A percentile compares a stretch with the other conserved stretches of the same genome.
These are phyloP conservation scores for Cyprinus carpio DNA, from an alignment of 2,113 vertebrate genomes.

Conservation along the genomic window DNA sequence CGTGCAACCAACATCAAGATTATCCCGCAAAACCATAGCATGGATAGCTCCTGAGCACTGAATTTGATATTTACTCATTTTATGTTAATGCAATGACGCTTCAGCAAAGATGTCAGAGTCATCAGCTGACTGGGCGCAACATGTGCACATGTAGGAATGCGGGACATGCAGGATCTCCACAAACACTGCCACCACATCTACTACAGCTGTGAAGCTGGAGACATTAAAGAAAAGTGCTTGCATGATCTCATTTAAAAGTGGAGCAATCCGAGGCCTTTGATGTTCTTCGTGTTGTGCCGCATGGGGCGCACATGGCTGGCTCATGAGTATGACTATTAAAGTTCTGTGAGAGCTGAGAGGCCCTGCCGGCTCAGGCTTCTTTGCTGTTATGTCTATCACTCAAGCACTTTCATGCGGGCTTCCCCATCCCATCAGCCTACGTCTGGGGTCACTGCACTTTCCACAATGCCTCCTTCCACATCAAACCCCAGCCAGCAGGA, in stretches of 20 bases:
- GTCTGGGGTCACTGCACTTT: slow-evolving; percentile 42
- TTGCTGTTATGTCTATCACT: slow-evolving; percentile 31
- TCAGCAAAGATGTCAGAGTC: not conserved
- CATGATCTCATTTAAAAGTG: slow-evolving; percentile 50
- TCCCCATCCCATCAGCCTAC: slow-evolving; percentile 10
- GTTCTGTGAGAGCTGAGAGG: slow-evolving; percentile 39
- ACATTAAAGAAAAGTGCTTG: slow-evolving; percentile 35
- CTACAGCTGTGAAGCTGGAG: slow-evolving; percentile 24
- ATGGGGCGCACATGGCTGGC: slow-evolving; percentile 57
- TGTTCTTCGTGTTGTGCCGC: slow-evolving; percentile 45
- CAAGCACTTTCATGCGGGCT: slow-evolving; percentile 25
- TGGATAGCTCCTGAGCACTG: not conserved
- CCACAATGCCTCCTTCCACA: slow-evolving; percentile 44
- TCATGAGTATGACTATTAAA: slow-evolving; percentile 37
- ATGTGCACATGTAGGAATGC: no score
- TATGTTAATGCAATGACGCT: not conserved
- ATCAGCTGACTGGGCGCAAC: no score
- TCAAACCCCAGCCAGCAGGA: slow-evolving; percentile 46
- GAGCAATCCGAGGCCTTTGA: slow-evolving; percentile 51
- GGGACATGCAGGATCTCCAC: not conserved
- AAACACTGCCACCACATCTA: not conserved
- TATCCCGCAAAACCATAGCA: not conserved
- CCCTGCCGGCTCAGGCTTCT: not conserved
- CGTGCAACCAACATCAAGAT: not conserved
- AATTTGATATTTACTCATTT: not conserved